Evolutionary conservation across 2,113 vertebrate species (phyloP), one percentile per base, ranked within the genome.

Genomic region (Mixornis gularis): DNA sequence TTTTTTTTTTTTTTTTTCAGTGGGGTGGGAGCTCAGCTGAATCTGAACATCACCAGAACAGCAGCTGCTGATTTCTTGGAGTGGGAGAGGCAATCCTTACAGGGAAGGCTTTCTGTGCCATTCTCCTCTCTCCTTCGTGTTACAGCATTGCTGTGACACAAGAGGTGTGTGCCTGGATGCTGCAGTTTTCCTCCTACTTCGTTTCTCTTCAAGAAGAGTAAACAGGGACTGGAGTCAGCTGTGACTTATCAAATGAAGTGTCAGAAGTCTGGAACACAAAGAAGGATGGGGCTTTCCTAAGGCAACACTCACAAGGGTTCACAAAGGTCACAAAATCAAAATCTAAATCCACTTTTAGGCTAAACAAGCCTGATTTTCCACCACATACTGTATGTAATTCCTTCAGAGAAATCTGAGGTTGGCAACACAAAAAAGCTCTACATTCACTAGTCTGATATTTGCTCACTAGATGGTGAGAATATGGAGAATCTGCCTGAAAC

Each of bases 111-210:
- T 56, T 60, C 79, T 56, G 11, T 30, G 36, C 25, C 1, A 0
- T 9, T 53, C 71, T 32, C 34, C n/a, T 38, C 25, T 52, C 8
- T 56, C 24, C 32, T 59, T 27, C 1, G 0, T 1, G 0, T 11
- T 73, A 46, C 55, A 70, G 56, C 38, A 70, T 17, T 30, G 7
- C 44, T 1, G 0, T 0, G 2, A 66, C 40, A 63, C 53, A 40
- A 79, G 46, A 49, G 9, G 6, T 20, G 8, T 7, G 30, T 18
- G 10, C 7, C 38, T 26, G 8, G 34, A 43, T 66, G 52, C 38
- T 83, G 63, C 10, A 32, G 36, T 52, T 81, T 78, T 53, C 68
- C 53, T 78, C 29, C 59, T 62, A 21, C 12, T 40, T 65, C 49
- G 6, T 56, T 79, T 69, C 38, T 51, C 55, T 59, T 65, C 17